Conservation (phyloP, 2,888 invertebrate genomes). For the Stenchaetothrips biformis region DNA sequence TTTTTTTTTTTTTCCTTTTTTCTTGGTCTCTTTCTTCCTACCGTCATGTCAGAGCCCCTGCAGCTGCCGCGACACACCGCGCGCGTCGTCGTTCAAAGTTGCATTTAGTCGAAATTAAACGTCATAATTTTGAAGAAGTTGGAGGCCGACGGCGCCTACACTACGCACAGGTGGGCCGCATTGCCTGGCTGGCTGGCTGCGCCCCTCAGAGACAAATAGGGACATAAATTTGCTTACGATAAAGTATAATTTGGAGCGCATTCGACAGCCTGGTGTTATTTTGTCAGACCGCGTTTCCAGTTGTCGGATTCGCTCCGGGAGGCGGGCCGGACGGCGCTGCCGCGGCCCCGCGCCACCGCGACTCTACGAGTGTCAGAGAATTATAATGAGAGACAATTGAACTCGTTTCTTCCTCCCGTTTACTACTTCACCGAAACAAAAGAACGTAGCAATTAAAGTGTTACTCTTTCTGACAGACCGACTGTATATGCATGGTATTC, state of each 20-base stretch:
- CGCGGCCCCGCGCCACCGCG: too few species aligned
- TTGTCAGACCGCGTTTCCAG: background rate
- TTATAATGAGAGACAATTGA: constrained; percentile 6
- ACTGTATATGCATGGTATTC: background rate
- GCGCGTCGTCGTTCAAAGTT: background rate
- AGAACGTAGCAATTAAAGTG: constrained; percentile 7
- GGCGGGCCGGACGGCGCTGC: background rate
- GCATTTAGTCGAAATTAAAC: constrained; percentile 5
- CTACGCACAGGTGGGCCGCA: background rate
- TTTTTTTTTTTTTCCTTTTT: too few species aligned
- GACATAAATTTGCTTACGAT: background rate
- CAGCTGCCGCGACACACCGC: background rate
- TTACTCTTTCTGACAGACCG: background rate
- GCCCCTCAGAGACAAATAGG: constrained; percentile 2
- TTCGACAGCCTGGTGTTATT: background rate
- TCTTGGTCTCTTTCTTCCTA: too few species aligned
- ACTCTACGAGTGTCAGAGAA: background rate
- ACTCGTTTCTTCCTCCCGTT: background rate
- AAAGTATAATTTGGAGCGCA: background rate
- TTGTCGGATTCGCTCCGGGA: background rate
- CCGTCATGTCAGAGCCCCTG: background rate
- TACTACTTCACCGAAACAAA: background rate
- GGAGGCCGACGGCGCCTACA: background rate
- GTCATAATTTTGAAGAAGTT: constrained; percentile 6
- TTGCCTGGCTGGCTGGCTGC: background rate